A percentile compares a stretch with the other conserved stretches of the same genome.
Evolutionary conservation across 2,797 vertebrate genomes (phyloP).

Genomic region (Siniperca undulata): DNA sequence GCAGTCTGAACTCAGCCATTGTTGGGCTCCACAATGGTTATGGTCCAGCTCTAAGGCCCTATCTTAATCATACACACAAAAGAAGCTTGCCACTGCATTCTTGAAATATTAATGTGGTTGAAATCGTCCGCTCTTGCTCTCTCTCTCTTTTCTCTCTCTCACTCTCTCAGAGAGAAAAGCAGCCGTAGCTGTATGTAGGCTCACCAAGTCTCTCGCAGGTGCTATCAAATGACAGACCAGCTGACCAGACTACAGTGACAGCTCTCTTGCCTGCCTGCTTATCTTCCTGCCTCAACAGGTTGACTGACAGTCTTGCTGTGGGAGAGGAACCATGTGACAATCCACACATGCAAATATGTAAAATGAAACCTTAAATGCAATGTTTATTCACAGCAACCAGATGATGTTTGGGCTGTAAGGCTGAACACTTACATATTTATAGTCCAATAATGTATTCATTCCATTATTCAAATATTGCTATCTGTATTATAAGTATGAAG

Average conservation of each 20-base stretch:
- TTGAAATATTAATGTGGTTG: conserved; percentile 83
- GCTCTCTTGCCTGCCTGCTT: conserved; percentile 27
- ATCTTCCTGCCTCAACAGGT: conserved; percentile 47
- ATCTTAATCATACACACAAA: conserved; percentile 71
- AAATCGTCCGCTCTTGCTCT: conserved; percentile 63
- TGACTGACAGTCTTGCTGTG: conserved; percentile 40
- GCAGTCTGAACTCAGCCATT: conserved; percentile 44
- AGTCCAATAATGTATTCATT: background rate
- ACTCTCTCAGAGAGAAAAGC: conserved; percentile 33
- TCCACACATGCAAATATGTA: conserved; percentile 44
- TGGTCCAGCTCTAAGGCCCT: conserved; percentile 31
- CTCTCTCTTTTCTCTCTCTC: conserved; percentile 16
- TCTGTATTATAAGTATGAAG: background rate
- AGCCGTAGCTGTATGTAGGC: conserved; percentile 21
- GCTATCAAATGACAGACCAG: conserved; percentile 78
- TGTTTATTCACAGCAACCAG: conserved; percentile 21
- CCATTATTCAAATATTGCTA: background rate
- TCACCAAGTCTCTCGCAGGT: conserved; percentile 52
- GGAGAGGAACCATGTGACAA: conserved; percentile 37
- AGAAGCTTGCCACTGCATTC: conserved; percentile 64
- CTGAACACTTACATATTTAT: conserved; percentile 1
- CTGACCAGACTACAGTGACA: conserved; percentile 62
- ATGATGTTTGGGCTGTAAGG: background rate
- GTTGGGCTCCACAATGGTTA: conserved; percentile 45
- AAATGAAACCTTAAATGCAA: conserved; percentile 41